Conservation (phyloP, 1,140 invertebrate genomes). For the Polyergus mexicanus region DNA sequence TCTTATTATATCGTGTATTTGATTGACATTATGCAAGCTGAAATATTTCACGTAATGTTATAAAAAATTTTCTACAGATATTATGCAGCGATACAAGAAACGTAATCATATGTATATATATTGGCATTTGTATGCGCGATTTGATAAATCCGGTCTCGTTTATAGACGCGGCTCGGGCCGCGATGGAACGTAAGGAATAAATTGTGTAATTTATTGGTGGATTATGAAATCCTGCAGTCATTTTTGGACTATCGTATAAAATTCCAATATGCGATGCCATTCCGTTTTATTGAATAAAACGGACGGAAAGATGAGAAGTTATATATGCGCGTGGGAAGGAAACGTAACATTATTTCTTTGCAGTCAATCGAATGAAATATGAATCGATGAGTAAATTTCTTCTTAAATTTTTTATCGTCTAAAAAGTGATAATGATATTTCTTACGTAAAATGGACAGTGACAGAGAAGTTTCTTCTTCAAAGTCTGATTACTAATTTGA, state of each 20-base stretch:
- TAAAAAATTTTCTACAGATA: background rate
- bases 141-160: background rate
- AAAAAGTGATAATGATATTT: background rate
- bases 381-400: slow-evolving; percentile 30
- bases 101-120: background rate
- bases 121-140: slow-evolving; percentile 1
- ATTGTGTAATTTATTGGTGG: slow-evolving; percentile 8
- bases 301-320: background rate
- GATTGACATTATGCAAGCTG: background rate
- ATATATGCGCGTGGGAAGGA: background rate
- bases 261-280: slow-evolving; percentile 2
- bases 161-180: background rate
- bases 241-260: slow-evolving; percentile 21
- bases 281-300: background rate
- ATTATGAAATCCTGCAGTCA: background rate
- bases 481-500: slow-evolving; percentile 5
- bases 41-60: background rate
- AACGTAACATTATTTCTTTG: background rate
- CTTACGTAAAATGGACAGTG: background rate
- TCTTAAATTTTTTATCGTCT: background rate
- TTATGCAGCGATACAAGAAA: background rate
- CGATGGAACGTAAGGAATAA: background rate
- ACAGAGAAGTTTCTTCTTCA: slow-evolving; percentile 3
- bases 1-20: background rate
- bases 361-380: slow-evolving; percentile 7